Evolutionary conservation across 1,140 invertebrate species (phyloP), one percentile per base, ranked within the genome.

Genomic region (Bombus huntii): DNA sequence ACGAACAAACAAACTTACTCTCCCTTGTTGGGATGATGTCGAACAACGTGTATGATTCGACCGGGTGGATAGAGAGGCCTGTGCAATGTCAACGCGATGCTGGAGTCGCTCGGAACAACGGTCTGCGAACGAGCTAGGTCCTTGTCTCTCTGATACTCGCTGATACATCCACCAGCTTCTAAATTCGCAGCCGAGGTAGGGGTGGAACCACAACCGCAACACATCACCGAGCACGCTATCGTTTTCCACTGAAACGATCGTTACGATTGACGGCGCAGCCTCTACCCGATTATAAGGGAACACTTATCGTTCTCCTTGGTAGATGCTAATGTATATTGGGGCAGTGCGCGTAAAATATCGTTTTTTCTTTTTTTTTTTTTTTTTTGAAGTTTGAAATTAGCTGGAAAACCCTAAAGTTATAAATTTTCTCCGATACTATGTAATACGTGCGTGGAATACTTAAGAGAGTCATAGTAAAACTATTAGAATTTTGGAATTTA

Each of bases 41-140:
- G 95, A 71, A 99, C 98, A 53, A 99, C 97, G 93, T 99, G 98
- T 71, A 99, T 98, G 81, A 99, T 98, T 90, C 96, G 96, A 6
- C 98, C 98, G 13, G 98, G 98, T 66, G 98, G 98, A 95, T 97
- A 99, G 2, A 99, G 95, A 3, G 98, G 98, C 91, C 97, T 96
- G 95, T 98, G 97, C 87, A 98, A 95, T 76, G 97, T 97, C 86
- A 98, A 95, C 81, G 97, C 97, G 92, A 98, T 97, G 71, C 96
- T 96, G 89, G 96, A 97, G 91, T 97, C 97, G 80, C 96, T 96
- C 10, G 97, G 96, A 95, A 97, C 96, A 74, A 97, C 95, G 31
- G 96, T 96, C 77, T 96, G 96, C 28, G 96, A 96, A 62, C 96
- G 95, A 15, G 97, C 96, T 68, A 95, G 93, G 82, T 96, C 95